phyloP scores from a whole-genome alignment of 2,113 vertebrate species.

The Ailurus styani region DNA sequence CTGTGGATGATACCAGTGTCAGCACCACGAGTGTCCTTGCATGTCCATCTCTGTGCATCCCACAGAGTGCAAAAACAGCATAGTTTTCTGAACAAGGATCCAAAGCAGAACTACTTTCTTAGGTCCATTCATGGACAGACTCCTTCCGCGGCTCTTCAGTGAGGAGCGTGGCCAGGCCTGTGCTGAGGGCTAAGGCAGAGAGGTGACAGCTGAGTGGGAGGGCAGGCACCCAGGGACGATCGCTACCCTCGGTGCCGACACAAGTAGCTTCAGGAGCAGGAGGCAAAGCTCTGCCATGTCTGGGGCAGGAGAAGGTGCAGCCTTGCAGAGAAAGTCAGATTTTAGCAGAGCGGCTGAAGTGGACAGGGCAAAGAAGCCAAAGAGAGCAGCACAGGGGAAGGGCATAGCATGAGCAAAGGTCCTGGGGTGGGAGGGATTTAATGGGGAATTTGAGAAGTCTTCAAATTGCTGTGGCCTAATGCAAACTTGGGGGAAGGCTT shows the following conservation, averaged over 20 bases:
- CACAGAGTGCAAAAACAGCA: neutral
- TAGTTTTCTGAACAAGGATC: neutral
- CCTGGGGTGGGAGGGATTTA: neutral
- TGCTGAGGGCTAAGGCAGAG: neutral
- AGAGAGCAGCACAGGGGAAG: accelerated
- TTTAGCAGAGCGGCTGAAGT: neutral
- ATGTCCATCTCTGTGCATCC: accelerated
- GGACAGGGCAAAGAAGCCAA: neutral
- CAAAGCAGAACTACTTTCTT: neutral
- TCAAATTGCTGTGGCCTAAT: neutral
- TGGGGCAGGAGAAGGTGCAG: neutral
- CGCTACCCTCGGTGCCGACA: accelerated
- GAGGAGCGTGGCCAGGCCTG: accelerated
- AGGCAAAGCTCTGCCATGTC: neutral
- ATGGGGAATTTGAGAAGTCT: neutral
- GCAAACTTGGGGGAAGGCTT: neutral
- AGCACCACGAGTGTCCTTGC: accelerated
- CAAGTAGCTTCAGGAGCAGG: neutral
- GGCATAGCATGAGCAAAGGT: neutral
- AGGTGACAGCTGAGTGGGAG: accelerated
- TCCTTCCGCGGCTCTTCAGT: neutral
- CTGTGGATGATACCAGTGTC: accelerated
- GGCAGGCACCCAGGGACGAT: accelerated
- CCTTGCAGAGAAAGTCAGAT: neutral
- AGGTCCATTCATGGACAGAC: accelerated